phyloP scores from a whole-genome alignment of 2,113 vertebrate species.

The Pogonocichla stellata region DNA sequence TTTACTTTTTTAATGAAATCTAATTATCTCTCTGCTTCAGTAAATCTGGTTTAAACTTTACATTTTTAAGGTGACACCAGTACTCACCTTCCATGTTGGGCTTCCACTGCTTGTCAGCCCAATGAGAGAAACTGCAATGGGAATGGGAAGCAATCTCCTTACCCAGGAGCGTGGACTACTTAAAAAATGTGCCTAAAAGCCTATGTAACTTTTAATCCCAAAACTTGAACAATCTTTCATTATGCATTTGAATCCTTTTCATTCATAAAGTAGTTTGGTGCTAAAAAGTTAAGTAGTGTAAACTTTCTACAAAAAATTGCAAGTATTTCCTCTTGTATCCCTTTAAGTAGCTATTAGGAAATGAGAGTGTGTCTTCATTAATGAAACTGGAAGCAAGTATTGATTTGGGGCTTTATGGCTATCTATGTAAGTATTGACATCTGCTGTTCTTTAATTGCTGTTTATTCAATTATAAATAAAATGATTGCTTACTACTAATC shows the following conservation, averaged over 20 bases:
- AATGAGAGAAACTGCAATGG: accelerated
- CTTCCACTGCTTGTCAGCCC: background rate
- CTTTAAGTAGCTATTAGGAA: background rate
- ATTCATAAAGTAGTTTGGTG: background rate
- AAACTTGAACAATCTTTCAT: background rate
- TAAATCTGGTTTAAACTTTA: background rate
- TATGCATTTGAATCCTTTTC: background rate
- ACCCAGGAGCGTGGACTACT: background rate
- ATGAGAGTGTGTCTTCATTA: background rate
- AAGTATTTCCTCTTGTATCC: background rate
- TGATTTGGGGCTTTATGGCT: background rate
- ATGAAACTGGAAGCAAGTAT: background rate
- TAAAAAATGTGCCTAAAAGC: background rate
- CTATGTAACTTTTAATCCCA: background rate
- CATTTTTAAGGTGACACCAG: background rate
- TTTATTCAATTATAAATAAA: background rate
- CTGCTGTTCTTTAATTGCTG: background rate
- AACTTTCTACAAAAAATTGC: background rate
- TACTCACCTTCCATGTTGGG: background rate
- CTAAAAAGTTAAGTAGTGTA: background rate
- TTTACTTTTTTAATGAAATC: background rate
- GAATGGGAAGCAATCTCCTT: background rate
- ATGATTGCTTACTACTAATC: background rate
- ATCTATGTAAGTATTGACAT: background rate
- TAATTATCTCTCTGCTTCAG: background rate